These are phyloP conservation scores for Ploceus nigricollis DNA, from an alignment of 2,113 vertebrate genomes.

Conservation along the genomic window DNA sequence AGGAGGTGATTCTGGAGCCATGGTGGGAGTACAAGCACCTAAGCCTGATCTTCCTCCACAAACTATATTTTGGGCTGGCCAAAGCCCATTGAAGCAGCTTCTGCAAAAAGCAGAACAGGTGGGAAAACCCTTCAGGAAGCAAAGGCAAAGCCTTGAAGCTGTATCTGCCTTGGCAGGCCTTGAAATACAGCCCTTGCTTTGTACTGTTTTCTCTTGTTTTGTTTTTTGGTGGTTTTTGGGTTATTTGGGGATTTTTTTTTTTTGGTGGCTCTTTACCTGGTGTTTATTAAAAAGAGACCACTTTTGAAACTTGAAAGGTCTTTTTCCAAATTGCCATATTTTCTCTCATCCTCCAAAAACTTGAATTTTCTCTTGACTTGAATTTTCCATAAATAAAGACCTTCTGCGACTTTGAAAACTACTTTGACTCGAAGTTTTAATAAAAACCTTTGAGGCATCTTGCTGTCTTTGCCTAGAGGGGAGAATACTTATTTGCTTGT, in stretches of 20 bases:
- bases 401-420: neutral
- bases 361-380: neutral
- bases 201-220: neutral
- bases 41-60: neutral
- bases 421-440: neutral
- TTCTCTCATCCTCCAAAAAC: neutral
- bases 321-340: neutral
- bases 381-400: neutral
- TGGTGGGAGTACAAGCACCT: neutral
- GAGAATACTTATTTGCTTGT: neutral
- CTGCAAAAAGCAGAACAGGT: neutral
- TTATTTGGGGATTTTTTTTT: neutral
- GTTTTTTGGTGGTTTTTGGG: neutral
- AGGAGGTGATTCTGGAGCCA: fast-evolving
- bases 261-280: neutral
- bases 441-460: neutral
- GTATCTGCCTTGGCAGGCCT: neutral
- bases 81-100: neutral
- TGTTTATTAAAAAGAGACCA: neutral
- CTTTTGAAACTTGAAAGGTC: neutral
- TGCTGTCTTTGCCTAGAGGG: neutral
- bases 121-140: neutral
- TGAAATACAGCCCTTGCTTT: neutral
- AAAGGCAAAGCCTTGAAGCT: neutral
- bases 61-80: neutral